Base-by-base conservation (phyloP, 2,888 invertebrate species). In the Agrochola circellaris region DNA sequence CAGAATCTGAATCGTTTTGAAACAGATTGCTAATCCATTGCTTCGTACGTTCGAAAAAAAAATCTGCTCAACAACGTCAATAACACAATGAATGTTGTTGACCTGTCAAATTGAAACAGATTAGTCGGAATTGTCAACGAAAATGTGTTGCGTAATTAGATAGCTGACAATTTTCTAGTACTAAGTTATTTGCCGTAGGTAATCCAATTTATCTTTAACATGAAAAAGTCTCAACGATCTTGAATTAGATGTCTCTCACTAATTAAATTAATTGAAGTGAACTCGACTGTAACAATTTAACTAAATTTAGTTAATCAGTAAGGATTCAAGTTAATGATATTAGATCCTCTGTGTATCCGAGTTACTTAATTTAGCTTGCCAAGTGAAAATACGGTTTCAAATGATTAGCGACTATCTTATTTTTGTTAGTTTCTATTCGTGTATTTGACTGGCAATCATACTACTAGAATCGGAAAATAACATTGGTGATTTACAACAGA, bases 281-380 rank as follows among this genome's bases (percentile, higher is more conserved):
- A 75, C 62, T 67, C 61, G 23, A 64, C n/a, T 23, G 77, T 76
- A 48, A 51, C 17, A 79, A 48, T 42, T 51, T 64, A 58, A 68
- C 51, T 83, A 67, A 68, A 68, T 68, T 79, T 6, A 68, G 62
- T 79, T 79, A 64, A 82, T 79, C 15, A 68, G 56, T 15, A 34
- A 73, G 54, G 42, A 69, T 42, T 70, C 26, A 34, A 78, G 51
- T 61, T 78, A 71, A 83, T 70, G 48, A 56, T 26, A 67, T 83
- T 78, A 61, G 38, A 51, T 42, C 11, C 60, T 69, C 45, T 60
- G 54, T 61, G 56, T 83, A 70, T 83, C 48, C 17, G 34, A 72
- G 45, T 72, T n/a, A 69, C n/a, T 30, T 77, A 23, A 71, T 80
- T 51, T 23, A 34, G 23, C 20, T 77, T 26, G 20, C 48, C 13